These are phyloP conservation scores for Drosophila ironensis DNA, from an alignment of 1,140 invertebrate genomes.

Conservation along the genomic window DNA sequence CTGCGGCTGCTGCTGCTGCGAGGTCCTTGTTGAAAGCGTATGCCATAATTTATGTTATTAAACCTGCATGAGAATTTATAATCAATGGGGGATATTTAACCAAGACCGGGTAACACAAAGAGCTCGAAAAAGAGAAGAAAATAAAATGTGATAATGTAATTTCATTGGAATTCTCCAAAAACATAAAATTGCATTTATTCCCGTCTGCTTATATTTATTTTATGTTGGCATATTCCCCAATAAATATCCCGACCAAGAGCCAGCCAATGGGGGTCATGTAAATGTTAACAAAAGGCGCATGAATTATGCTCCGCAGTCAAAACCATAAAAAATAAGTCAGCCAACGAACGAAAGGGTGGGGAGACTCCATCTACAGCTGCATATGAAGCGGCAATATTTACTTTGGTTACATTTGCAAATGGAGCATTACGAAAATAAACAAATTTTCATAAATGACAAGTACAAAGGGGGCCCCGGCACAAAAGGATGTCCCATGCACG, in stretches of 20 bases:
- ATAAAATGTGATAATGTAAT: background rate
- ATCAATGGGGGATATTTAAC: conserved; percentile 45
- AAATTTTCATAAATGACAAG: conserved; percentile 81
- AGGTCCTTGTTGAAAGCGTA: conserved; percentile 31
- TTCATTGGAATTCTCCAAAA: background rate
- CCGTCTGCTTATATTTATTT: background rate
- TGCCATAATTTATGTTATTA: conserved; percentile 38
- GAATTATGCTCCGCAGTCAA: conserved; percentile 64
- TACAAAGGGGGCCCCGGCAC: conserved; percentile 61
- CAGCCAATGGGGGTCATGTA: conserved; percentile 23
- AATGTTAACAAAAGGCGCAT: conserved; percentile 58
- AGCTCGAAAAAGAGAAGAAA: background rate
- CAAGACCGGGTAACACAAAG: conserved; percentile 14
- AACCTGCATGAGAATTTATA: conserved; percentile 31
- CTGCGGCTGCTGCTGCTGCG: conserved; percentile 6
- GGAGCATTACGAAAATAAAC: conserved; percentile 81
- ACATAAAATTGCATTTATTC: background rate
- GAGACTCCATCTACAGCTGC: conserved; percentile 28
- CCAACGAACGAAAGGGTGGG: background rate
- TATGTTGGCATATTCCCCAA: conserved; percentile 2
- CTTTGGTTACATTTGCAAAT: conserved; percentile 81
- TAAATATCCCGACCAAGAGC: conserved; percentile 12
- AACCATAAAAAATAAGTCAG: conserved; percentile 50
- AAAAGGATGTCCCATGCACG: conserved; percentile 56
- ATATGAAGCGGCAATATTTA: conserved; percentile 75